phyloP scores from a whole-genome alignment of 2,113 vertebrate species.

The Hemicordylus capensis region DNA sequence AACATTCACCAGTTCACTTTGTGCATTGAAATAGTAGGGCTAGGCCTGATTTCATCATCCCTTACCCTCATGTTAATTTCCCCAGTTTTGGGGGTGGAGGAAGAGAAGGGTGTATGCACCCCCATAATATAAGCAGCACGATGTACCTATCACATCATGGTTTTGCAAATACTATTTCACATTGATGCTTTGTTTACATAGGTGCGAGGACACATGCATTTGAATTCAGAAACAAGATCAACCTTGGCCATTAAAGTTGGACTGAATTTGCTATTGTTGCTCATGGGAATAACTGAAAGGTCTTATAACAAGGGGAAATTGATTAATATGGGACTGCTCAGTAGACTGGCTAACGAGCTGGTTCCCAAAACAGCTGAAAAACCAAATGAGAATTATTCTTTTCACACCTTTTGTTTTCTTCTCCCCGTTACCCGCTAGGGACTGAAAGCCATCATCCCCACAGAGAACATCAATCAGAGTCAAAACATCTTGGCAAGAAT shows the following conservation, averaged over 20 bases:
- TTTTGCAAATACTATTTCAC: too few relatives aligned
- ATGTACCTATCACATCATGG: too few relatives aligned
- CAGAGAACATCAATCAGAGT: conserved; percentile 24
- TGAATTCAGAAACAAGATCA: neutral
- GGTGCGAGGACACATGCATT: neutral
- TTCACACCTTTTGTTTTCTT: conserved; percentile 50
- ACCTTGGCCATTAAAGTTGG: neutral
- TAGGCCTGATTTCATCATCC: neutral
- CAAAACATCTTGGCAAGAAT: neutral
- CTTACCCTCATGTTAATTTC: neutral
- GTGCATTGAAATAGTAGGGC: neutral
- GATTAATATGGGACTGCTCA: neutral
- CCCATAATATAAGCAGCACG: too few relatives aligned
- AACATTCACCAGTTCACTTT: conserved; percentile 1
- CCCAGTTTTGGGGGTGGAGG: neutral
- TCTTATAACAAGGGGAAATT: neutral
- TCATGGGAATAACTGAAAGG: fast-evolving
- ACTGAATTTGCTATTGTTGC: neutral
- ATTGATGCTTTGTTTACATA: neutral
- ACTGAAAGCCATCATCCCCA: conserved; percentile 36
- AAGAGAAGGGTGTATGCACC: neutral
- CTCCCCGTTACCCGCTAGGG: conserved; percentile 48
- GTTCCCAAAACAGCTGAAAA: neutral
- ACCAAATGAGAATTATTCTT: conserved; percentile 18
- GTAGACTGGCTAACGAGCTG: conserved; percentile 24